phyloP scores from a whole-genome alignment of 2,113 vertebrate species.

The Cebus imitator region DNA sequence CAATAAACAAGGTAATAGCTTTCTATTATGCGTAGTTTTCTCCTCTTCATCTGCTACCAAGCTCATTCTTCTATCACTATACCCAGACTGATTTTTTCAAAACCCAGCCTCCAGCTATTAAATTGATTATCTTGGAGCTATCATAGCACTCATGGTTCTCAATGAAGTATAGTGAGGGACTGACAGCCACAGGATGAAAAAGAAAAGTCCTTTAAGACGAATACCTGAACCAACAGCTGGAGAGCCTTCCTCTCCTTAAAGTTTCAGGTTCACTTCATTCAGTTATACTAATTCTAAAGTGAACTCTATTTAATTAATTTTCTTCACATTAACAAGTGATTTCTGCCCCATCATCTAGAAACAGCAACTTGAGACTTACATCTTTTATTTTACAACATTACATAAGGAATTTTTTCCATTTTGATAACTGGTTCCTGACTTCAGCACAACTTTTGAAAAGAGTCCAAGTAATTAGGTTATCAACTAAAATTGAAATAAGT shows the following conservation, averaged over 20 bases:
- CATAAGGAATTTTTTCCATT: neutral
- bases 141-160: neutral
- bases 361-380: neutral
- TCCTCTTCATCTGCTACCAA: neutral
- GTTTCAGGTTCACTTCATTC: neutral
- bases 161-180: neutral
- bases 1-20: neutral
- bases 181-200: neutral
- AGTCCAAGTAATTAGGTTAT: neutral
- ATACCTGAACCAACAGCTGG: neutral
- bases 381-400: neutral
- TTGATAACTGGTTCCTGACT: neutral
- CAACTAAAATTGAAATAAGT: neutral
- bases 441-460: neutral
- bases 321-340: conserved; percentile 9
- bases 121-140: neutral
- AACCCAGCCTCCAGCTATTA: neutral
- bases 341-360: conserved; percentile 32
- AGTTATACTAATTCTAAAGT: neutral
- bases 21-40: neutral
- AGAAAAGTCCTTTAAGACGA: neutral
- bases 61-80: neutral
- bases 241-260: neutral
- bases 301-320: conserved; percentile 4
- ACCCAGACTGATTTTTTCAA: neutral